Conservation (phyloP, 2,888 invertebrate genomes). For the Thera britannica region DNA sequence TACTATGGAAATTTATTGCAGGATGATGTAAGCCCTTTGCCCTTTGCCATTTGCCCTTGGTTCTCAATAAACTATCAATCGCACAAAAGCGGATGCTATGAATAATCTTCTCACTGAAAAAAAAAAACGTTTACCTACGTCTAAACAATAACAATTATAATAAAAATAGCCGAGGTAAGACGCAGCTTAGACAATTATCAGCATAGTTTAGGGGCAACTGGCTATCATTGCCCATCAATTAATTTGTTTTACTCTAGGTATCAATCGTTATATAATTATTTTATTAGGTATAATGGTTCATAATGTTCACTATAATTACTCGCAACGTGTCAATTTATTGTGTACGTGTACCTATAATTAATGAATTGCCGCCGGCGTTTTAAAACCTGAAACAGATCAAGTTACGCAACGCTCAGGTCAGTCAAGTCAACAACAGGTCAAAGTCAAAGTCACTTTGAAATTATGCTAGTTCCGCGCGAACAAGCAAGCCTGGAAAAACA, state of each 20-base stretch:
- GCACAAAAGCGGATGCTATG: neutral
- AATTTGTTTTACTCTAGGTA: neutral
- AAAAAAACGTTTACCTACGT: neutral
- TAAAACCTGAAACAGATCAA: no score
- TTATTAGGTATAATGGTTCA: neutral
- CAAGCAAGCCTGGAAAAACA: no score
- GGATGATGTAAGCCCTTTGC: no score
- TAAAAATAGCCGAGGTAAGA: neutral
- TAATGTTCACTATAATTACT: neutral
- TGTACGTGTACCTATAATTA: no score
- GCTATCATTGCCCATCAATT: neutral
- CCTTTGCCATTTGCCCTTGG: neutral
- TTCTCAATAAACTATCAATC: neutral
- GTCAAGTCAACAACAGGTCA: no score
- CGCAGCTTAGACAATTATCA: conserved; percentile 1
- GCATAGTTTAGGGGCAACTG: neutral
- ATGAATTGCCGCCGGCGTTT: no score
- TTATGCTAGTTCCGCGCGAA: no score
- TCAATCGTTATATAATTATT: neutral
- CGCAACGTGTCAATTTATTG: no score
- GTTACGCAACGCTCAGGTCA: no score
- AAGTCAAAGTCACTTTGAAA: no score
- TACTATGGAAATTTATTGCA: no score
- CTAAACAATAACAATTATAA: neutral
- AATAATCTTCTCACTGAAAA: neutral